Conservation (phyloP, 92 coral and sea anemone genomes). For the Phenganax stokvisi region DNA sequence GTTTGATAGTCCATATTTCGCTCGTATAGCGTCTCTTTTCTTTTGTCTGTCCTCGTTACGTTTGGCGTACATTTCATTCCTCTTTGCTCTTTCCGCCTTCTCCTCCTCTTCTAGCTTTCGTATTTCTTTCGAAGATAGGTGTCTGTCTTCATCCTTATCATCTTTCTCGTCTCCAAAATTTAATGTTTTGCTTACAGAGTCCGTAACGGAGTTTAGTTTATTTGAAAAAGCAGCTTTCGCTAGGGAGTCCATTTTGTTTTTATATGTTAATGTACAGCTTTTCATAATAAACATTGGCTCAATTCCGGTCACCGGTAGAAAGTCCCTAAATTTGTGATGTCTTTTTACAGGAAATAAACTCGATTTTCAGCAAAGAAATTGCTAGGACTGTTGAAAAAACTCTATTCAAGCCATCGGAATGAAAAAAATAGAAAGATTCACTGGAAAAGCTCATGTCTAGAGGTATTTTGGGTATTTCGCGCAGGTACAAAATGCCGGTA, state of each 20-base stretch:
- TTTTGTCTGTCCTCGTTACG: constrained; percentile 21
- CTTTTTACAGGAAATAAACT: not conserved
- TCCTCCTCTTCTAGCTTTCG: constrained; percentile 29
- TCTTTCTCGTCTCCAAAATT: constrained; percentile 26
- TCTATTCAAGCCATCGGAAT: too few relatives aligned
- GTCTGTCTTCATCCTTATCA: constrained; percentile 23
- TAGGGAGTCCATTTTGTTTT: constrained; percentile 27
- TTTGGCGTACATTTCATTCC: constrained; percentile 22
- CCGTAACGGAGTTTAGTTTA: constrained; percentile 34
- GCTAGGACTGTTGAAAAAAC: too few relatives aligned
- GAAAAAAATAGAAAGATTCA: too few relatives aligned
- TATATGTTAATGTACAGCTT: not conserved
- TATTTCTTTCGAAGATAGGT: constrained; percentile 20
- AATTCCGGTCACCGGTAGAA: not conserved
- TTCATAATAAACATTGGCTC: not conserved
- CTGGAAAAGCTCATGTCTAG: too few relatives aligned
- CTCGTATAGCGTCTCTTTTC: constrained; percentile 33
- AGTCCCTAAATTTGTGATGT: not conserved
- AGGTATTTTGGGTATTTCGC: too few relatives aligned
- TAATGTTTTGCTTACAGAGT: constrained; percentile 18
- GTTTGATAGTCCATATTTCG: constrained; percentile 27
- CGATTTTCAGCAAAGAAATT: too few relatives aligned
- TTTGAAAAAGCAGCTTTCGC: constrained; percentile 29
- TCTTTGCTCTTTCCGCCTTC: constrained; percentile 20
- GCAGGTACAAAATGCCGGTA: not conserved